These are phyloP conservation scores for Paraescarpia echinospica DNA, from an alignment of 1,140 invertebrate species.

Conservation along the genomic window DNA sequence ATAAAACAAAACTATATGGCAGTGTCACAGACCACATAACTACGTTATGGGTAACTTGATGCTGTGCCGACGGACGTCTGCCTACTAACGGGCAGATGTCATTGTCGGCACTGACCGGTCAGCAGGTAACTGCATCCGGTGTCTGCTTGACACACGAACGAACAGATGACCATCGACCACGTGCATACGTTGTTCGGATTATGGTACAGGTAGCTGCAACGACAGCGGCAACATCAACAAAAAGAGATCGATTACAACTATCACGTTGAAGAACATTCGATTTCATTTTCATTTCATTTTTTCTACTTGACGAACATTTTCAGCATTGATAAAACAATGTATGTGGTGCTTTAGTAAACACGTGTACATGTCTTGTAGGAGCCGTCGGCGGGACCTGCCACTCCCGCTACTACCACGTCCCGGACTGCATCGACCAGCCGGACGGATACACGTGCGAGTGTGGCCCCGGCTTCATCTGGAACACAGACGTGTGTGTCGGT, in stretches of 20 bases:
- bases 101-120: neutral
- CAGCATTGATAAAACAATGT: too few species aligned
- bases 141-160: too few species aligned
- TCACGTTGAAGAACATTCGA: too few species aligned
- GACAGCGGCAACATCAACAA: too few species aligned
- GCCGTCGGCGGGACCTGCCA: slow-evolving; percentile 30
- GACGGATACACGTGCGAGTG: slow-evolving; percentile 57
- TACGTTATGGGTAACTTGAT: neutral
- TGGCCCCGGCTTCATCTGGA: slow-evolving; percentile 58
- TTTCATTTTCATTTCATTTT: too few species aligned
- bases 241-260: too few species aligned
- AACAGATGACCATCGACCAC: neutral
- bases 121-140: too few species aligned
- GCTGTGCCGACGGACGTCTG: neutral
- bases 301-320: too few species aligned
- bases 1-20: too few species aligned
- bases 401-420: slow-evolving; percentile 44
- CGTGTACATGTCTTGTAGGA: neutral
- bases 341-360: neutral
- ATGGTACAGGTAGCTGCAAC: too few species aligned
- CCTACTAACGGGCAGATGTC: neutral
- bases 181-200: neutral
- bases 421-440: slow-evolving; percentile 52
- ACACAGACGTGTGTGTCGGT: slow-evolving; percentile 58
- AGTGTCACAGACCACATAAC: neutral